Percentiles rank a stretch among this genome's conserved stretches.
These are phyloP conservation scores for Agriopis marginaria DNA, from an alignment of 2,888 invertebrate genomes.

Conservation along the genomic window DNA sequence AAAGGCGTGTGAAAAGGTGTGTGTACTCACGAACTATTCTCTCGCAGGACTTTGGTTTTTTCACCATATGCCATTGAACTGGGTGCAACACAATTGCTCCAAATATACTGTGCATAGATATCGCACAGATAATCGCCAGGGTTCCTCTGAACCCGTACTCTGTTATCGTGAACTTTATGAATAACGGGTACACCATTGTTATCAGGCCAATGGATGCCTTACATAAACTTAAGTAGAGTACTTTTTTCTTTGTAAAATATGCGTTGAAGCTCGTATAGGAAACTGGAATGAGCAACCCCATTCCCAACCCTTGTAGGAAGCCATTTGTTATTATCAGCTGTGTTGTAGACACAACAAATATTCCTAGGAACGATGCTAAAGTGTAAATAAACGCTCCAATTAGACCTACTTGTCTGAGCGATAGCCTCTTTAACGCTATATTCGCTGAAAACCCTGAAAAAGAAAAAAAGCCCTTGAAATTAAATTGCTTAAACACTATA, in stretches of 20 bases:
- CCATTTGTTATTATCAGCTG: constrained; percentile 89
- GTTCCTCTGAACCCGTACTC: constrained; percentile 91
- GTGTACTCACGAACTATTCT: constrained; percentile 76
- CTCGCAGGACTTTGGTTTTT: constrained; percentile 71
- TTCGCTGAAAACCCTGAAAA: constrained; percentile 89
- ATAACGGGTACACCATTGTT: constrained; percentile 89
- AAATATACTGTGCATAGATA: constrained; percentile 89
- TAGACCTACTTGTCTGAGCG: constrained; percentile 88
- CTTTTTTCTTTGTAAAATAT: constrained; percentile 90
- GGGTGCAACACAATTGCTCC: constrained; percentile 91
- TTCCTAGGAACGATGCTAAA: constrained; percentile 87
- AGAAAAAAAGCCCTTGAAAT: constrained; percentile 31
- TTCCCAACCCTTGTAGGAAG: constrained; percentile 88
- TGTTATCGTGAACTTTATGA: constrained; percentile 87
- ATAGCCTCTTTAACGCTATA: constrained; percentile 88
- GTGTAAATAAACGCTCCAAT: constrained; percentile 88
- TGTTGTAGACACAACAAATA: constrained; percentile 87
- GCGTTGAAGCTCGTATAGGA: constrained; percentile 91
- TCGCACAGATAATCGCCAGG: constrained; percentile 88
- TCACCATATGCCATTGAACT: constrained; percentile 90
- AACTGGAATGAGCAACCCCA: constrained; percentile 91
- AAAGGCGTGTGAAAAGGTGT: neutral
- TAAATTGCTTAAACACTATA: neutral
- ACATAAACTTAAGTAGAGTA: constrained; percentile 89
- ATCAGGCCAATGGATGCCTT: constrained; percentile 90